These are phyloP conservation scores for Caenorhabditis drosophilae DNA, from an alignment of 2,888 invertebrate species.

Conservation along the genomic window DNA sequence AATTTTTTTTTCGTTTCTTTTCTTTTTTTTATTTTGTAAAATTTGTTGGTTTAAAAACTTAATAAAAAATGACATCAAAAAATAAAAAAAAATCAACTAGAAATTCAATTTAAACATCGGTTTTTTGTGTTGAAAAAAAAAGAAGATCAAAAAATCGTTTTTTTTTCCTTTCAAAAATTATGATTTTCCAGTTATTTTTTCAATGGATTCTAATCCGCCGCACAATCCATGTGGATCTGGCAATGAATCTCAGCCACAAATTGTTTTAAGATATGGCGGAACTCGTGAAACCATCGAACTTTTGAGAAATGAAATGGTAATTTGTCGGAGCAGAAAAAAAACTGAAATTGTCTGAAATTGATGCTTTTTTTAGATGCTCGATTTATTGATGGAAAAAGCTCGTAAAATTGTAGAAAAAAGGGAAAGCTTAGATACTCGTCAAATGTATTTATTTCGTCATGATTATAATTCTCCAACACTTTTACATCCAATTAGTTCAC, in stretches of 20 bases:
- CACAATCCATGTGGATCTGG: no score
- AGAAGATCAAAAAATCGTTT: no score
- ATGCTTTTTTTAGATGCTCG: slow-evolving; percentile 52
- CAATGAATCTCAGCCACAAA: slow-evolving; percentile 5
- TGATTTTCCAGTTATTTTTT: no score
- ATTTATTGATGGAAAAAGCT: slow-evolving; percentile 51
- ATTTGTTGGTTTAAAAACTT: no score
- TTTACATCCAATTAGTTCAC: slow-evolving; percentile 58
- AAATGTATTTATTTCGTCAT: slow-evolving; percentile 66
- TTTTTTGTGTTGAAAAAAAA: no score
- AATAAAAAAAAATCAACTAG: no score
- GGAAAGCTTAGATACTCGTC: slow-evolving; percentile 30
- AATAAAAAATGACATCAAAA: no score
- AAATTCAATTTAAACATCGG: no score
- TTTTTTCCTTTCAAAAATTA: no score
- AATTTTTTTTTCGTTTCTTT: no score
- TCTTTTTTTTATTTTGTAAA: no score
- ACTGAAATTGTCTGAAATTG: background rate
- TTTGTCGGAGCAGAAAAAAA: background rate
- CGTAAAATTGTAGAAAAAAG: slow-evolving; percentile 52
- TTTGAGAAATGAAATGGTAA: slow-evolving; percentile 21
- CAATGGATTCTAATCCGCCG: no score
- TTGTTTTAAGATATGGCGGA: slow-evolving; percentile 29
- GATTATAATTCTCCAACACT: slow-evolving; percentile 66
- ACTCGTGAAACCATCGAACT: slow-evolving; percentile 19